Evolutionary conservation across 1,140 invertebrate genomes (phyloP).

Genomic region (Sogatella furcifera): DNA sequence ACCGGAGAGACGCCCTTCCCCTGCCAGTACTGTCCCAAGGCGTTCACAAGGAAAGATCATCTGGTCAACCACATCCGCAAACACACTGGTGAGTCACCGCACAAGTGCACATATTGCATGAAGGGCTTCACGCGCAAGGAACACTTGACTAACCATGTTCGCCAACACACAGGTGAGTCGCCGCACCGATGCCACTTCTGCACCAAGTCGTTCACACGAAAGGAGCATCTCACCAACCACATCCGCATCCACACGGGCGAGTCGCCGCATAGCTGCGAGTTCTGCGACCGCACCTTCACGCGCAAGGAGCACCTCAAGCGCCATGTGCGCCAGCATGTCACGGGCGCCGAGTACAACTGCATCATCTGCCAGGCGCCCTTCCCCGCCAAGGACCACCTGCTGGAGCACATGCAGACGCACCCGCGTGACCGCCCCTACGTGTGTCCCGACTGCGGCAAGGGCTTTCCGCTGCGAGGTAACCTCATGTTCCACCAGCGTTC

Average conservation of each 20-base stretch:
- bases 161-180: constrained; percentile 61
- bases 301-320: constrained; percentile 71
- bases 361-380: constrained; percentile 79
- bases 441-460: constrained; percentile 27
- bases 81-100: constrained; percentile 56
- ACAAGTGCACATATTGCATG: constrained; percentile 42
- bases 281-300: constrained; percentile 71
- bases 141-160: constrained; percentile 50
- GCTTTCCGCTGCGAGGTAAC: constrained; percentile 28
- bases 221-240: constrained; percentile 85
- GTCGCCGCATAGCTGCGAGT: constrained; percentile 68
- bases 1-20: constrained; percentile 71
- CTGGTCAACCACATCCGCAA: constrained; percentile 61
- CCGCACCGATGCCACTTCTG: constrained; percentile 51
- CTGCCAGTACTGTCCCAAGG: constrained; percentile 70
- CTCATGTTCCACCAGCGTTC: constrained; percentile 70
- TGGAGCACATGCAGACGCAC: constrained; percentile 71
- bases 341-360: constrained; percentile 77
- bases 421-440: constrained; percentile 54
- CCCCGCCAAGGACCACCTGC: constrained; percentile 72
- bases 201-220: constrained; percentile 70
- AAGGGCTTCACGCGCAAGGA: constrained; percentile 55
- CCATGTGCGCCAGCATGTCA: constrained; percentile 79
- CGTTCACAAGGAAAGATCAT: constrained; percentile 73
- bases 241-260: constrained; percentile 66